phyloP scores from a whole-genome alignment of 30 jellyfish, hydroid and myxozoan species.

The Rhopilema esculentum region DNA sequence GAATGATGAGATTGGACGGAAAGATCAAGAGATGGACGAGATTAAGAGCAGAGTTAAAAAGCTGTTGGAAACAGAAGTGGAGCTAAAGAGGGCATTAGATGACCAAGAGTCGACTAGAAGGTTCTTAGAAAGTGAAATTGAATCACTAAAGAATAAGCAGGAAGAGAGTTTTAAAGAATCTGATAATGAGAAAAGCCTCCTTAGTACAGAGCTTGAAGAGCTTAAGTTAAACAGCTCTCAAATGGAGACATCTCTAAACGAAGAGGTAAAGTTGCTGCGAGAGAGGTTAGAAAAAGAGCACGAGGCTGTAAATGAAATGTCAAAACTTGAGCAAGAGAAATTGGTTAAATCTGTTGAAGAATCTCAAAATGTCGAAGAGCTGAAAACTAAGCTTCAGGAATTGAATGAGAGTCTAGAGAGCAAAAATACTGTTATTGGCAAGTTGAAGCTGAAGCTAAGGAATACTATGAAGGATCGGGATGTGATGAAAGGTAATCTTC shows the following conservation, averaged over 20 bases:
- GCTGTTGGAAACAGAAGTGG: not conserved
- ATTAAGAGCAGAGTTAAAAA: not conserved
- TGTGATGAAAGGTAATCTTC: conserved; percentile 73
- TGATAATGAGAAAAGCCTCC: conserved; percentile 8
- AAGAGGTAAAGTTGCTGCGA: conserved; percentile 45
- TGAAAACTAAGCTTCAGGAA: conserved; percentile 22
- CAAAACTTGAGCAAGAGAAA: conserved; percentile 53
- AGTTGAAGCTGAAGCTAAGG: conserved; percentile 83
- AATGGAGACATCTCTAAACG: conserved; percentile 43
- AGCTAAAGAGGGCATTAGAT: not conserved
- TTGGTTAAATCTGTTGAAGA: conserved; percentile 51
- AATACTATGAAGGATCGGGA: conserved; percentile 83
- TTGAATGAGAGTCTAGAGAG: conserved; percentile 44
- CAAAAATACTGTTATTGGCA: conserved; percentile 78
- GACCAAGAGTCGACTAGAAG: not conserved
- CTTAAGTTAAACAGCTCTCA: conserved; percentile 10
- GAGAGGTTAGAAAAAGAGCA: conserved; percentile 23
- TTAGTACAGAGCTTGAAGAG: conserved; percentile 52
- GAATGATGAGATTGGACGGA: conserved; percentile 1
- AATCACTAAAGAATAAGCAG: not conserved
- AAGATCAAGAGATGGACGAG: conserved; percentile 12
- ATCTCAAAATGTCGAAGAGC: conserved; percentile 15
- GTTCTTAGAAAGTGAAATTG: conserved; percentile 7
- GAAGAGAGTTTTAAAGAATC: conserved; percentile 14
- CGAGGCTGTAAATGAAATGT: conserved; percentile 7